These are phyloP conservation scores for Bibio marci DNA, from an alignment of 2,888 invertebrate species.

Conservation along the genomic window DNA sequence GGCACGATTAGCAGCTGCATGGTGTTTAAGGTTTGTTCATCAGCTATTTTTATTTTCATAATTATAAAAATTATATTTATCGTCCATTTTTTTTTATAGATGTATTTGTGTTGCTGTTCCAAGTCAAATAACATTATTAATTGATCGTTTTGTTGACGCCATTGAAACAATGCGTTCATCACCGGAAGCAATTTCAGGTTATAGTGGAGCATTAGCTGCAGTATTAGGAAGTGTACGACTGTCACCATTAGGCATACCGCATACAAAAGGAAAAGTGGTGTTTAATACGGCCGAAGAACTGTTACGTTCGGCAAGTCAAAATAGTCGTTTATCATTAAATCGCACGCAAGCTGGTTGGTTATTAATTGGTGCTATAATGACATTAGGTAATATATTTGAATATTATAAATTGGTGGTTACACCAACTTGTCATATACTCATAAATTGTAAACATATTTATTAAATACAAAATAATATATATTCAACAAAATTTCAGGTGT, in stretches of 20 bases:
- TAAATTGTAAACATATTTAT: too few species aligned
- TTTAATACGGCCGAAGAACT: slow-evolving; percentile 96
- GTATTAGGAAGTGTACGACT: slow-evolving; percentile 80
- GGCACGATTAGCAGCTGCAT: slow-evolving; percentile 83
- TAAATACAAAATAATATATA: too few species aligned
- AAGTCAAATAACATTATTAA: slow-evolving; percentile 80
- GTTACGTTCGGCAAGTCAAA: slow-evolving; percentile 89
- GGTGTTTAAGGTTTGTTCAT: slow-evolving; percentile 56
- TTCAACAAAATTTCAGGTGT: slow-evolving; percentile 36
- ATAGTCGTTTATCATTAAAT: slow-evolving; percentile 83
- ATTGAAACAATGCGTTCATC: slow-evolving; percentile 81
- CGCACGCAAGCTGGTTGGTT: slow-evolving; percentile 97
- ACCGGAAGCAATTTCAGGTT: slow-evolving; percentile 75
- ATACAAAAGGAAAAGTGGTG: slow-evolving; percentile 91
- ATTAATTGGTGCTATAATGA: slow-evolving; percentile 91
- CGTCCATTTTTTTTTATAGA: slow-evolving; percentile 22
- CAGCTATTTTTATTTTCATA: not conserved
- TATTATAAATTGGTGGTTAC: too few species aligned
- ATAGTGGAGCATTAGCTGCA: slow-evolving; percentile 85
- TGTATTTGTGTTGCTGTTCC: slow-evolving; percentile 89
- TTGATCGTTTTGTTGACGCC: slow-evolving; percentile 76
- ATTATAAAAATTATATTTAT: too few species aligned
- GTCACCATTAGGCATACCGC: slow-evolving; percentile 87
- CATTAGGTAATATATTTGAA: slow-evolving; percentile 42
- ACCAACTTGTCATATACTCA: too few species aligned